phyloP scores from a whole-genome alignment of 2,113 vertebrate genomes.

The Tinamus guttatus region DNA sequence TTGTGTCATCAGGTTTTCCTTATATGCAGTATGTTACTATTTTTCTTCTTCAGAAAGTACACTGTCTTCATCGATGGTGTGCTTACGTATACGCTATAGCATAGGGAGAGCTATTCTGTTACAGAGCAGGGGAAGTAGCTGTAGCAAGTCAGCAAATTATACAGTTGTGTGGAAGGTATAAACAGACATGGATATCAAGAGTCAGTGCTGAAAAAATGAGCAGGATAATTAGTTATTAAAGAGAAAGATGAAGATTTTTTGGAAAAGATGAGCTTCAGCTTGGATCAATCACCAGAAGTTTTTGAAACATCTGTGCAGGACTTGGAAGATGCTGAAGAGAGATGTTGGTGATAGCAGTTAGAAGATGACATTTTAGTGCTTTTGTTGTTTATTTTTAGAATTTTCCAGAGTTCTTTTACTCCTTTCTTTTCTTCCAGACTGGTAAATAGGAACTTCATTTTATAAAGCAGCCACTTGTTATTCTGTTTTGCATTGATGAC shows the following conservation, averaged over 20 bases:
- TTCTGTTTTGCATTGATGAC: background rate
- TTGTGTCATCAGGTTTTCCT: background rate
- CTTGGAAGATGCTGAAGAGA: background rate
- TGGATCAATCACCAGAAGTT: background rate
- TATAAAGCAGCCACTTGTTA: background rate
- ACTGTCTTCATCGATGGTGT: background rate
- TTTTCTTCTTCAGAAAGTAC: background rate
- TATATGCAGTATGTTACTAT: fast-evolving
- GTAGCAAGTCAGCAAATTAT: background rate
- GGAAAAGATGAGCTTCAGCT: background rate
- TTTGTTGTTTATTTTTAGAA: background rate
- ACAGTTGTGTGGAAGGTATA: background rate
- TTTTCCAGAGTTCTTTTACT: background rate
- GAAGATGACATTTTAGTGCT: background rate
- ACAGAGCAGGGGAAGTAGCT: background rate
- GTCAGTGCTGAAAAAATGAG: background rate
- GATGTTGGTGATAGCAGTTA: background rate
- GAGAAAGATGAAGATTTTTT: background rate
- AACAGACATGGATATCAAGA: background rate
- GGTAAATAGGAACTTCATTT: background rate
- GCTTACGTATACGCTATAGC: background rate
- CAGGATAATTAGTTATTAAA: background rate
- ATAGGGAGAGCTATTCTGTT: background rate
- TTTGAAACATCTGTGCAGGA: background rate
- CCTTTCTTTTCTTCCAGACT: background rate